These are phyloP conservation scores for Laspeyria flexula DNA, from an alignment of 2,888 invertebrate species.

Conservation along the genomic window DNA sequence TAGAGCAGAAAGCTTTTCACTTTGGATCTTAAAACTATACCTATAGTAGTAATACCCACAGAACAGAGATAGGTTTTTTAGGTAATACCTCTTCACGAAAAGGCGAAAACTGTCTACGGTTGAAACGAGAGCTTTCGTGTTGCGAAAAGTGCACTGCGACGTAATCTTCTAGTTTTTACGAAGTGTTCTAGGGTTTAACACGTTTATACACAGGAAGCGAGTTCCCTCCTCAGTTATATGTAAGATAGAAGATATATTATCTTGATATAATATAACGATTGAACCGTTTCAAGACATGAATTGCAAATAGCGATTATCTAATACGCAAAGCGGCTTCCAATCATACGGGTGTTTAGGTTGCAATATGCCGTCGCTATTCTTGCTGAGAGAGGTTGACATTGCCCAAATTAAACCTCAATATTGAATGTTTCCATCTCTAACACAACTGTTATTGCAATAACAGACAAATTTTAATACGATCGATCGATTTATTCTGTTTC, in stretches of 20 bases:
- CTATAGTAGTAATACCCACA: conserved; percentile 21
- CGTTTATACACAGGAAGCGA: conserved; percentile 1
- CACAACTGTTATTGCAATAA: conserved; percentile 41
- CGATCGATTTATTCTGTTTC: too few species aligned
- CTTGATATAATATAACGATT: conserved; percentile 17
- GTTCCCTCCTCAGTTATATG: conserved; percentile 6
- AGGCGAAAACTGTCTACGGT: conserved; percentile 33
- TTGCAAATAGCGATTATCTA: conserved; percentile 67
- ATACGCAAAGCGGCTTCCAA: conserved; percentile 60
- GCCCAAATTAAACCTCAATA: conserved; percentile 64
- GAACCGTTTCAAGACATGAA: conserved; percentile 57
- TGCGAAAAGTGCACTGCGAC: conserved; percentile 40
- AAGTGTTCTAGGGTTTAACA: conserved; percentile 16
- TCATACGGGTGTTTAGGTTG: conserved; percentile 67
- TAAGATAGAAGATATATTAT: conserved; percentile 13
- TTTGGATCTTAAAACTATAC: conserved; percentile 34
- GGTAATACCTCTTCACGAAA: conserved; percentile 29
- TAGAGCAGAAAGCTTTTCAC: conserved; percentile 41
- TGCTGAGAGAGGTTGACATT: conserved; percentile 58
- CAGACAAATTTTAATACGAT: neutral
- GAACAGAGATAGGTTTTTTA: too few species aligned
- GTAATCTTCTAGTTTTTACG: conserved; percentile 36
- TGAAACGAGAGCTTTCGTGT: conserved; percentile 35
- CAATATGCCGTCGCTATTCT: conserved; percentile 54
- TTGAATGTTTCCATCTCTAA: conserved; percentile 55